Conservation (phyloP, 2,113 vertebrate genomes). For the Nycticebus coucang region DNA sequence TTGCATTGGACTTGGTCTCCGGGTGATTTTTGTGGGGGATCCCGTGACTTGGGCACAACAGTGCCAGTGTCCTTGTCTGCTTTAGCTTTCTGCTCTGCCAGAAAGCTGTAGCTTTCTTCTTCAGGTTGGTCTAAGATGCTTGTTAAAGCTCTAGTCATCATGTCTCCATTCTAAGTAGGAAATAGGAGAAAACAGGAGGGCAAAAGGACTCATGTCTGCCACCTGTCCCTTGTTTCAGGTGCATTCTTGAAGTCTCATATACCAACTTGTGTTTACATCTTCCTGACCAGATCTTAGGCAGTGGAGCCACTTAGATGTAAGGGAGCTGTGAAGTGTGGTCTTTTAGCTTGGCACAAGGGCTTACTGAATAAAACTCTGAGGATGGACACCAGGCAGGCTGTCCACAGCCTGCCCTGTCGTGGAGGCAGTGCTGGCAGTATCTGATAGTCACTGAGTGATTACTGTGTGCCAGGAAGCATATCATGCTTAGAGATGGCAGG, state of each 20-base stretch:
- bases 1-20: too few species aligned
- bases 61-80: background rate
- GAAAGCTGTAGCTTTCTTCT: background rate
- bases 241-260: background rate
- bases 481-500: background rate
- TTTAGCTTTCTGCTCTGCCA: background rate
- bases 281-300: background rate
- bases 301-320: too few species aligned
- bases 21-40: too few species aligned
- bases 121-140: background rate
- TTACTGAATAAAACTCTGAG: background rate
- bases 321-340: background rate
- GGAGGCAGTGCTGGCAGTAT: too few species aligned
- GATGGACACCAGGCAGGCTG: background rate
- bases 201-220: background rate
- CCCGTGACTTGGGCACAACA: too few species aligned
- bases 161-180: background rate
- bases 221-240: background rate
- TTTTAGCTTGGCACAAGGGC: background rate
- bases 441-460: background rate
- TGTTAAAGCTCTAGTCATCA: background rate
- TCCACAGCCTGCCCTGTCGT: background rate
- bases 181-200: background rate
- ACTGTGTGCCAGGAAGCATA: rapidly evolving
- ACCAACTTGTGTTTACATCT: background rate